These are phyloP conservation scores for Sebastolobus alascanus DNA, from an alignment of 2,797 vertebrate genomes.

Conservation along the genomic window DNA sequence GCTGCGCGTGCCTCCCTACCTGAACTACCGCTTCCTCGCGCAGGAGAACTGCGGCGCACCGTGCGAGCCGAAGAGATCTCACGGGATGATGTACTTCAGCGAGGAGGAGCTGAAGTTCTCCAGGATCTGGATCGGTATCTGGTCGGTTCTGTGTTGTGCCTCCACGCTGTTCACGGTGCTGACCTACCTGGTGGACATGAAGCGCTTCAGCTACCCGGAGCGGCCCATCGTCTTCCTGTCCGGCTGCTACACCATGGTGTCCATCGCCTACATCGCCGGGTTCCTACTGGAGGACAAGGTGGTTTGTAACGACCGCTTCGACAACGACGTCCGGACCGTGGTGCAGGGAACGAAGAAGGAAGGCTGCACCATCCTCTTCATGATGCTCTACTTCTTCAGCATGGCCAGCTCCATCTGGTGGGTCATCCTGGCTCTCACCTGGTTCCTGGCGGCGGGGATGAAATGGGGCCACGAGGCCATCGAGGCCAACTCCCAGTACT, in stretches of 20 bases:
- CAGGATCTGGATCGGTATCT: constrained; percentile 95
- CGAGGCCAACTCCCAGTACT: constrained; percentile 97
- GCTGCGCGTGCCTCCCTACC: constrained; percentile 91
- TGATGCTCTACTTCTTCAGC: constrained; percentile 98
- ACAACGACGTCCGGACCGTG: constrained; percentile 92
- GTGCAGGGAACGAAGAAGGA: constrained; percentile 97
- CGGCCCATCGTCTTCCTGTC: constrained; percentile 97
- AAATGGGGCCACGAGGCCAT: constrained; percentile 98
- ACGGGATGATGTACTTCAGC: constrained; percentile 95
- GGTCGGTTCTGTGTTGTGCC: constrained; percentile 95
- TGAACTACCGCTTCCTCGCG: constrained; percentile 95
- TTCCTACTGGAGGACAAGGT: constrained; percentile 94
- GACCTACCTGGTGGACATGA: constrained; percentile 98
- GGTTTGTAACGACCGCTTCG: constrained; percentile 94
- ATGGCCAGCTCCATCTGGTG: constrained; percentile 99
- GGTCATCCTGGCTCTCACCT: constrained; percentile 96
- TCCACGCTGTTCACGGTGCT: constrained; percentile 96
- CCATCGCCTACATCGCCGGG: constrained; percentile 94
- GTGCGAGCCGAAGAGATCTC: constrained; percentile 89
- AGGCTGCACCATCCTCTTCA: constrained; percentile 97
- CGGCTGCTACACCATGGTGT: constrained; percentile 95
- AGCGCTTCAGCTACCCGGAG: constrained; percentile 96
- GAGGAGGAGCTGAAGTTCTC: constrained; percentile 94
- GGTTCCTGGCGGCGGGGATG: constrained; percentile 97
- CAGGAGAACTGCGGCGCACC: constrained; percentile 96